Evolutionary conservation across 1,140 invertebrate species (phyloP), one percentile per base, ranked within the genome.

Genomic region (Cydia strobilella): DNA sequence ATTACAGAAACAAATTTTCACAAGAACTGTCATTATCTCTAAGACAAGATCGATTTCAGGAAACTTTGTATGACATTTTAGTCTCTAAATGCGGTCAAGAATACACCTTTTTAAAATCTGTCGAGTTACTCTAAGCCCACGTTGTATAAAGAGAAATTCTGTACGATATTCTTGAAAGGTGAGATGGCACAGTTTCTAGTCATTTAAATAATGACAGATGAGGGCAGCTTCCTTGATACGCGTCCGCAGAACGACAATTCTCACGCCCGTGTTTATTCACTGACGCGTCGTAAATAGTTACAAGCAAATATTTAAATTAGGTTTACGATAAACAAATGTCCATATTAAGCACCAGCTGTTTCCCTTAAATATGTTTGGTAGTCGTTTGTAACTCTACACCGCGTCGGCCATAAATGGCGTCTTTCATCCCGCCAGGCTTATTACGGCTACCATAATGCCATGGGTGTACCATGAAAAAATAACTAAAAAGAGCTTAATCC

Each of bases 341-440:
- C 65, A 69, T 69, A 69, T 39, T 69, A 35, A 69, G 65, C 31
- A 69, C 31, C 71, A 82, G 78, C 74, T 82, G 77, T 82, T 77
- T 78, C 79, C 79, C 80, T 78, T 48, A 72, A 42, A 72, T 72
- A 72, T 69, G 65, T 72, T 72, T 72, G 71, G 71, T 72, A 69
- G 83, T 82, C 77, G 80, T 82, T 80, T 77, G 90, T 87, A 90
- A 91, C 83, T 81, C 82, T 83, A 91, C 84, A 87, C 87, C 79
- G 76, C 75, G 74, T 79, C 76, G 75, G 77, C 84, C 82, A 86
- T 89, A 88, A 90, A 89, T 75, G 83, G 73, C 77, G 84, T 90
- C 90, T 90, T 90, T 91, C 90, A 90, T 88, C 87, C 82, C 80
- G 82, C 78, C 81, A 80, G 81, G 74, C 87, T 86, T 85, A 90